Percentiles rank a stretch among this genome's conserved stretches.
Conservation (phyloP, 2,888 invertebrate species). For the Amiota mariae region DNA sequence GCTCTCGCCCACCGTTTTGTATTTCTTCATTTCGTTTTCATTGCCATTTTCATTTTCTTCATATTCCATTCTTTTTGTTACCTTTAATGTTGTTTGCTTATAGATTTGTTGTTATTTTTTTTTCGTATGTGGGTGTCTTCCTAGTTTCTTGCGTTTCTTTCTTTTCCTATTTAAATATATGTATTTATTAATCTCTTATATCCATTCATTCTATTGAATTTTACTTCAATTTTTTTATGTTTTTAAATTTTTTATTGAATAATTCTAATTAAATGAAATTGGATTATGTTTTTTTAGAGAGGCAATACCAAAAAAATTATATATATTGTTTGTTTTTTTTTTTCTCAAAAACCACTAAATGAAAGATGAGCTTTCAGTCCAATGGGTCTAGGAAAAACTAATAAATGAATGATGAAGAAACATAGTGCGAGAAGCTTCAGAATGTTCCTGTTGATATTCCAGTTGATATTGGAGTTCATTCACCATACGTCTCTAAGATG, state of each 20-base stretch:
- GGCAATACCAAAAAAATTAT: too few relatives aligned
- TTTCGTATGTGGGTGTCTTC: background rate
- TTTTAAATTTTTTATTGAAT: background rate
- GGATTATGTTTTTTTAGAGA: too few relatives aligned
- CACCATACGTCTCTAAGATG: too few relatives aligned
- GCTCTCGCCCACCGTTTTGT: background rate
- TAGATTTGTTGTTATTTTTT: background rate
- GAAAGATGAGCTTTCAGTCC: too few relatives aligned
- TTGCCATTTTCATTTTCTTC: background rate
- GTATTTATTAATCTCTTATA: background rate
- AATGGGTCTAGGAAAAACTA: too few relatives aligned
- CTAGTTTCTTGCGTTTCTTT: background rate
- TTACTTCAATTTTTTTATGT: background rate
- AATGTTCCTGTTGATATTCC: too few relatives aligned
- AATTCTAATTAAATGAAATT: background rate
- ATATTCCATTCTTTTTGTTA: background rate
- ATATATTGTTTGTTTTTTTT: too few relatives aligned
- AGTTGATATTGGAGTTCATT: too few relatives aligned
- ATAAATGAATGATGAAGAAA: too few relatives aligned
- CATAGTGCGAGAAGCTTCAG: too few relatives aligned
- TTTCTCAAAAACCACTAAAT: too few relatives aligned
- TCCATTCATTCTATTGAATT: background rate
- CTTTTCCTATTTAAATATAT: background rate
- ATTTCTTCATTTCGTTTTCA: slow-evolving; percentile 2
- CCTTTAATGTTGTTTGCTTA: too few relatives aligned